Base-by-base conservation (phyloP, 1,140 invertebrate species). In the Bombus difficillimus region DNA sequence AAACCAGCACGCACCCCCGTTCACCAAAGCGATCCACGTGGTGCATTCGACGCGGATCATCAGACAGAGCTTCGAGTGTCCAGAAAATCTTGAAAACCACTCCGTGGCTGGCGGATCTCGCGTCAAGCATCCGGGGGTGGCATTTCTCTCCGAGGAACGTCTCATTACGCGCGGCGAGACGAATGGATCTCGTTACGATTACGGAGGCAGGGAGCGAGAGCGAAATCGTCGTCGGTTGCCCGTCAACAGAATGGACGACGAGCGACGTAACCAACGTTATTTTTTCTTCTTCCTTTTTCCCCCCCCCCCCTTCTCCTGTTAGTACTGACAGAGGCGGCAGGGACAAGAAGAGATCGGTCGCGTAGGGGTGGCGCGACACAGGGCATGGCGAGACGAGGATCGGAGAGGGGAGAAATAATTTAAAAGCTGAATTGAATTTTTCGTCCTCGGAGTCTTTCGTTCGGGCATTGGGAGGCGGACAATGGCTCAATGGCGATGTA, bases 401-500 rank as follows among this genome's bases (percentile, higher is more conserved):
- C 53, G 32, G 39, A 57, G 59, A 57, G 66, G 78, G 93, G 92
- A 92, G 92, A 94, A 95, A 95, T 95, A 95, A 95, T 95, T 95
- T 95, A 95, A 95, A 95, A 95, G 94, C 94, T 95, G 95, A 95
- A 95, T 95, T 95, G 95, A 95, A 95, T 95, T 95, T 95, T 95
- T 94, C 94, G 94, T 94, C 93, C 93, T 94, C 88, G 91, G 93
- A 94, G 93, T 95, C 94, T 94, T 95, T 95, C 94, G 93, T 95
- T 94, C 93, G 93, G 93, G 93, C 93, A 95, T 95, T 94, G 94
- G 94, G 92, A 94, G 91, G 94, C 94, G 95, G 94, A 95, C 95
- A 95, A 95, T 95, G 92, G 94, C 92, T 95, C 94, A 95, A 95
- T 95, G 93, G 94, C 94, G 94, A 95, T 95, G 94, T 95, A 95